These are phyloP conservation scores for Lophochroa leadbeateri DNA, from an alignment of 2,113 vertebrate species.

Conservation along the genomic window DNA sequence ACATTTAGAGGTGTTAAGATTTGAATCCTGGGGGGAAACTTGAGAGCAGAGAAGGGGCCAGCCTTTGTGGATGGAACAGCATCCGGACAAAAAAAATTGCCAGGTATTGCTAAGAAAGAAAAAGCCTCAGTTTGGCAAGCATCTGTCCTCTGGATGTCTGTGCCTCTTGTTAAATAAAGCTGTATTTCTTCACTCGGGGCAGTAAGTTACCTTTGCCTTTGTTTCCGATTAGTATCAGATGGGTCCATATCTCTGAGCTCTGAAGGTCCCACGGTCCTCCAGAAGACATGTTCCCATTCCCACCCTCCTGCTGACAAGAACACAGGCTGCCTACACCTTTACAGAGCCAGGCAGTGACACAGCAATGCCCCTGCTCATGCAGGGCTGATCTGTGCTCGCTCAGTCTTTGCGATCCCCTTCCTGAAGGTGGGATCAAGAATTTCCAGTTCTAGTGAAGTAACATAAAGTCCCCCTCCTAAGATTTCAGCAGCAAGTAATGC, in stretches of 20 bases:
- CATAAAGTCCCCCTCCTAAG: not conserved
- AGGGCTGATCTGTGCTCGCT: not conserved
- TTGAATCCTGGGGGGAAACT: constrained; percentile 31
- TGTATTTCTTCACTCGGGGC: not conserved
- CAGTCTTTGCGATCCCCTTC: not conserved
- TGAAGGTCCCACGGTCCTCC: not conserved
- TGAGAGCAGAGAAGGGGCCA: not conserved
- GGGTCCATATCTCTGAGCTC: not conserved
- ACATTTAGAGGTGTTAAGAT: constrained; percentile 22
- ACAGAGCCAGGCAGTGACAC: not conserved
- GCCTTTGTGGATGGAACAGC: not conserved
- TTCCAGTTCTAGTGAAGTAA: not conserved
- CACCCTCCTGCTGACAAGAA: not conserved
- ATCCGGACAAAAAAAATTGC: not conserved
- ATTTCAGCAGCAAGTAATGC: not conserved
- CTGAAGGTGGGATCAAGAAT: not conserved
- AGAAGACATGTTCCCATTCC: not conserved
- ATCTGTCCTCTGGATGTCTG: not conserved
- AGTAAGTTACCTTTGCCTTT: not conserved
- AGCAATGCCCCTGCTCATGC: not conserved
- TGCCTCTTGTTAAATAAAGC: not conserved
- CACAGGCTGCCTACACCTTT: not conserved
- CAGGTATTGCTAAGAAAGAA: constrained; percentile 1
- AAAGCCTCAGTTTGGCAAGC: not conserved
- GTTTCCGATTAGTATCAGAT: not conserved